These are phyloP conservation scores for Ploceus nigricollis DNA, from an alignment of 2,113 vertebrate genomes.

Conservation along the genomic window DNA sequence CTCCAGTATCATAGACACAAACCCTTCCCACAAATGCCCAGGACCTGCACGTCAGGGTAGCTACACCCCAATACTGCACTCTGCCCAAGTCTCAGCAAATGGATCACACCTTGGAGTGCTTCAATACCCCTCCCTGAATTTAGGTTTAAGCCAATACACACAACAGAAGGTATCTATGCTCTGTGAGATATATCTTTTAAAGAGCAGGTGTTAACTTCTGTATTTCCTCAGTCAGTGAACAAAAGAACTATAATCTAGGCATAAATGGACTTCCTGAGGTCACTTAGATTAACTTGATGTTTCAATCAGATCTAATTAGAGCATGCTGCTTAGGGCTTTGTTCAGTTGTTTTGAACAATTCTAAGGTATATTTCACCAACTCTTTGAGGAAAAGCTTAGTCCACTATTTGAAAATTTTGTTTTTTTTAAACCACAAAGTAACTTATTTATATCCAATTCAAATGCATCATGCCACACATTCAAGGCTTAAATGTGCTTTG, in stretches of 20 bases:
- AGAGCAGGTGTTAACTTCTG: background rate
- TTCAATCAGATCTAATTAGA: background rate
- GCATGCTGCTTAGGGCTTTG: background rate
- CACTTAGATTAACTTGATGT: background rate
- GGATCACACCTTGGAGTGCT: background rate
- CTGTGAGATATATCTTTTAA: background rate
- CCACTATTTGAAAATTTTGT: background rate
- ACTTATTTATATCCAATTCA: background rate
- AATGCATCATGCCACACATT: background rate
- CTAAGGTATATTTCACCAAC: background rate
- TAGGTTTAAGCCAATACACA: background rate
- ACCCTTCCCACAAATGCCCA: background rate
- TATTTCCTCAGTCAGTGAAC: background rate
- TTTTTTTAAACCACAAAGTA: background rate
- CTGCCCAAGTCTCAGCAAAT: background rate
- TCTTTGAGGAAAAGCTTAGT: background rate
- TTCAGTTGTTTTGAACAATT: background rate
- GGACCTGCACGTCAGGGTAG: background rate
- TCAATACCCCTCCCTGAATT: background rate
- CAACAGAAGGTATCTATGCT: background rate
- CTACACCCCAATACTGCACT: too few relatives aligned
- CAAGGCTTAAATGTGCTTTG: background rate
- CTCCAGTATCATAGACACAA: background rate
- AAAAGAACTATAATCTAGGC: background rate
- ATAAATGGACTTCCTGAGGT: background rate